Conservation (phyloP, 2,113 vertebrate genomes). For the Nibea albiflora region DNA sequence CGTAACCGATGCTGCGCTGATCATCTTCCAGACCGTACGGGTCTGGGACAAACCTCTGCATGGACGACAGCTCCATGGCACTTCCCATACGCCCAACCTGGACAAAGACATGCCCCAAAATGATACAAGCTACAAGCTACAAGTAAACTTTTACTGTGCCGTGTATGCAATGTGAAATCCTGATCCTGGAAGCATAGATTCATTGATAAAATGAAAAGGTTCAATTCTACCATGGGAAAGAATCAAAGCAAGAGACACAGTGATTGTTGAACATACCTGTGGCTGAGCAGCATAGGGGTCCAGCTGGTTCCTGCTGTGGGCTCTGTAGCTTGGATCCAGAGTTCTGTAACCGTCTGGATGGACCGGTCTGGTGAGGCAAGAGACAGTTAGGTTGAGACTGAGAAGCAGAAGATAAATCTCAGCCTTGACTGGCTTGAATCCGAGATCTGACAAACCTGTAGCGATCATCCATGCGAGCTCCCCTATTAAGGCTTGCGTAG, state of each 20-base stretch:
- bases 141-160: not conserved
- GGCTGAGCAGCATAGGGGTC: conserved; percentile 95
- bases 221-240: not conserved
- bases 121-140: not conserved
- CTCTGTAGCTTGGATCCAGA: conserved; percentile 88
- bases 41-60: conserved; percentile 90
- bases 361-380: conserved; percentile 68
- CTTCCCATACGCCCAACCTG: conserved; percentile 92
- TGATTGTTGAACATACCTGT: conserved; percentile 61
- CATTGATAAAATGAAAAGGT: too few relatives aligned
- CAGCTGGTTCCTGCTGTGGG: conserved; percentile 89
- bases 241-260: not conserved
- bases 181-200: not conserved
- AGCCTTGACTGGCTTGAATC: not conserved
- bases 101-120: not conserved
- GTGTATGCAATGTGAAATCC: not conserved
- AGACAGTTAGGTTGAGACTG: not conserved
- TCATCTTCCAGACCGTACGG: conserved; percentile 94
- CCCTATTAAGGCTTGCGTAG: conserved; percentile 90
- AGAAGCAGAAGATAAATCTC: not conserved
- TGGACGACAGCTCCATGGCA: conserved; percentile 88
- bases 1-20: conserved; percentile 93
- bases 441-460: conserved; percentile 80
- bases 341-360: conserved; percentile 84
- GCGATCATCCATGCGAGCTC: conserved; percentile 91